Conservation (phyloP, 2,888 invertebrate species). For the Noctua pronuba region DNA sequence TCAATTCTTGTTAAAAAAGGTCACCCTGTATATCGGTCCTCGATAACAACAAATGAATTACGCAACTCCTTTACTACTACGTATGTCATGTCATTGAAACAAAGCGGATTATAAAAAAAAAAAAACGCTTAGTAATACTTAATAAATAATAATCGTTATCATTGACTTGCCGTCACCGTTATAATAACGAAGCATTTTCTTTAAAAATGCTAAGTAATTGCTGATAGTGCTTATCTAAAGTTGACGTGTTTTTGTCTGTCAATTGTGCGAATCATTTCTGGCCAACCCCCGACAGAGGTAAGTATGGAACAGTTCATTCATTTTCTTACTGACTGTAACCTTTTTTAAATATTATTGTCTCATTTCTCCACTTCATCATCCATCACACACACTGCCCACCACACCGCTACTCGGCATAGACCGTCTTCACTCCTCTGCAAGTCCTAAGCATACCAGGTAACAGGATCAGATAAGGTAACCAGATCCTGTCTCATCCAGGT, state of each 20-base stretch:
- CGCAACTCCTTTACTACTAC: not conserved
- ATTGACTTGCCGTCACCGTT: not conserved
- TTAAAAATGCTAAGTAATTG: slow-evolving; percentile 1
- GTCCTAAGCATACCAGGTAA: too few species aligned
- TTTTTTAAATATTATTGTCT: not conserved
- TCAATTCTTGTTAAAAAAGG: not conserved
- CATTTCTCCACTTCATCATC: not conserved
- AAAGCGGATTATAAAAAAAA: not conserved
- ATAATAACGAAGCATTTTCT: not conserved
- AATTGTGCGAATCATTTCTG: slow-evolving; percentile 22
- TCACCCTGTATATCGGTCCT: not conserved
- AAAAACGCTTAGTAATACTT: slow-evolving; percentile 1
- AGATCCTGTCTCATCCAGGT: not conserved
- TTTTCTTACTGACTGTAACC: too few species aligned
- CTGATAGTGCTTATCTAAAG: slow-evolving; percentile 28
- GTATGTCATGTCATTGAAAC: slow-evolving; percentile 9
- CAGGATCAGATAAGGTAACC: not conserved
- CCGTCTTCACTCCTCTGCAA: too few species aligned
- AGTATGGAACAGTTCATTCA: slow-evolving; percentile 11
- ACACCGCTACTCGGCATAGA: not conserved
- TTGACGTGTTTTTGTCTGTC: not conserved
- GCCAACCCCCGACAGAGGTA: not conserved
- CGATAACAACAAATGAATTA: not conserved
- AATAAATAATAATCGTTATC: not conserved
- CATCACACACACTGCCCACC: not conserved